Conservation (phyloP, 2,888 invertebrate species). For the Pristionchus maxplancki region DNA sequence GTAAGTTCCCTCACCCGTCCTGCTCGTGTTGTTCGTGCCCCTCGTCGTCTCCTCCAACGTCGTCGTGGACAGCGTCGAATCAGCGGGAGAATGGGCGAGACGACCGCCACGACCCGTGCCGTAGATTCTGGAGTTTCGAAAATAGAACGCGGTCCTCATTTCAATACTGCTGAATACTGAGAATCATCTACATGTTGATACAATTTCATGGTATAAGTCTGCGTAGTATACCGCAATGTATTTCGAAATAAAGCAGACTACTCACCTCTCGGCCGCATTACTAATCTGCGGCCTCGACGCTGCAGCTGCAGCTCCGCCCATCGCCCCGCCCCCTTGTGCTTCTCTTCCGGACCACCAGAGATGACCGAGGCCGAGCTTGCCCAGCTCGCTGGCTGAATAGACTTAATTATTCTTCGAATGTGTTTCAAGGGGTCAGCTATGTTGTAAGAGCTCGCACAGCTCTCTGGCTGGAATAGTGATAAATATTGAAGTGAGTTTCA, state of each 20-base stretch:
- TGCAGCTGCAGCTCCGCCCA: not conserved
- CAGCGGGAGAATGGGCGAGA: not conserved
- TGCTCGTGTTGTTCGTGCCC: constrained; percentile 14
- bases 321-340: constrained; percentile 28
- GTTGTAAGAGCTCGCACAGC: too few species aligned
- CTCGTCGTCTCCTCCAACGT: constrained; percentile 21
- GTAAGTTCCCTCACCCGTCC: not conserved
- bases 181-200: too few species aligned
- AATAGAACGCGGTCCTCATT: too few species aligned
- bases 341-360: constrained; percentile 60
- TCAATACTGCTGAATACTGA: too few species aligned
- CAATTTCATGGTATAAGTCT: too few species aligned
- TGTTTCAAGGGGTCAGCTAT: too few species aligned
- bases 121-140: constrained; percentile 48
- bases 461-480: too few species aligned
- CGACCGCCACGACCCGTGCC: not conserved
- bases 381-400: constrained; percentile 55
- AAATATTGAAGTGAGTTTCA: too few species aligned
- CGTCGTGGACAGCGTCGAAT: constrained; percentile 24
- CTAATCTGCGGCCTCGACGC: not conserved
- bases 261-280: not conserved
- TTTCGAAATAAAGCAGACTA: too few species aligned
- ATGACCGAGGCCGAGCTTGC: constrained; percentile 57
- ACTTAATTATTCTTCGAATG: not conserved
- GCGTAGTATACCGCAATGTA: too few species aligned